phyloP scores from a whole-genome alignment of 2,113 vertebrate species.

The Chitala chitala region DNA sequence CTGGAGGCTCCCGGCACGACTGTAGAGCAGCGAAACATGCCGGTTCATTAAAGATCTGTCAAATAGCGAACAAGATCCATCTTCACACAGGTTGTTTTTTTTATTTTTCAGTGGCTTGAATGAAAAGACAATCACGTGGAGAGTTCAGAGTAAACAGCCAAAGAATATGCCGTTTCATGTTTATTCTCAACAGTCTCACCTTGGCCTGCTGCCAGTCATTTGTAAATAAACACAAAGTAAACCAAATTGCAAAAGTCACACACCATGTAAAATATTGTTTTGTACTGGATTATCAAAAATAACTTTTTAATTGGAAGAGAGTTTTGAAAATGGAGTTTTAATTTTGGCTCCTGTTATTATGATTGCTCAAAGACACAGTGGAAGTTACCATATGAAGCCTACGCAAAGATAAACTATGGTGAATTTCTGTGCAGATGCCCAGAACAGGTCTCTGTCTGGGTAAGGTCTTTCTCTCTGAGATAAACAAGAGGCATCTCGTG shows the following conservation, averaged over 20 bases:
- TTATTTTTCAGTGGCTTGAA: no score
- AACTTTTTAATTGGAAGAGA: not conserved
- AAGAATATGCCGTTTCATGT: no score
- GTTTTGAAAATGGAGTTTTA: not conserved
- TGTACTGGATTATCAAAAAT: not conserved
- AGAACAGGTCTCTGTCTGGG: not conserved
- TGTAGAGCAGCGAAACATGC: not conserved
- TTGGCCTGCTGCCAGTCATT: no score
- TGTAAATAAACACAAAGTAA: no score
- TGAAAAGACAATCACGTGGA: no score
- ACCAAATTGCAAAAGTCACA: not conserved
- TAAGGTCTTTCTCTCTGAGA: not conserved
- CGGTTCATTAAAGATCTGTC: not conserved
- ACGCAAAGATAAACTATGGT: not conserved
- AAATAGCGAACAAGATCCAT: not conserved
- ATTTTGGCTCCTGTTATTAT: not conserved
- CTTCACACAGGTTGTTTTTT: constrained; percentile 10
- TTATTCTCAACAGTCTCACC: not conserved
- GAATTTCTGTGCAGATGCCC: not conserved
- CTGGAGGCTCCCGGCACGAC: not conserved
- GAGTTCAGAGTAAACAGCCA: no score
- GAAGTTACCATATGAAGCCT: not conserved
- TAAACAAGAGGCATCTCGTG: not conserved
- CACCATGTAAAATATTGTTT: not conserved
- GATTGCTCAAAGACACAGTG: not conserved